Evolutionary conservation across 2,113 vertebrate species (phyloP).

Genomic region (Crotalus viridis): DNA sequence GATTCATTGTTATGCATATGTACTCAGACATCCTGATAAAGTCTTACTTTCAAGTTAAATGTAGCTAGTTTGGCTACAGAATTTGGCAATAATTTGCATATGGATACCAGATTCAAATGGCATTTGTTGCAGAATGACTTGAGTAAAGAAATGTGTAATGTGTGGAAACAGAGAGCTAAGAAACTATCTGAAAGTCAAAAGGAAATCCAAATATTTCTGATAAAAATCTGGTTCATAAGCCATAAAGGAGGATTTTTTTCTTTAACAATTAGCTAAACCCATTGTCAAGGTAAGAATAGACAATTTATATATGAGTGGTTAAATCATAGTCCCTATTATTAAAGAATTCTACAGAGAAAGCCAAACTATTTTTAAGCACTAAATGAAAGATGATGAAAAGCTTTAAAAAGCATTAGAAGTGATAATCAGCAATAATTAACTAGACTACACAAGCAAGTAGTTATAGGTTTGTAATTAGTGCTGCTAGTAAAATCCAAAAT

Average conservation of each 20-base stretch:
- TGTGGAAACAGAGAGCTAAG: background rate
- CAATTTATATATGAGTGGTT: background rate
- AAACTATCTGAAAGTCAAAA: conserved; percentile 2
- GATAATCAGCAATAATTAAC: background rate
- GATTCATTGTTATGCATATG: background rate
- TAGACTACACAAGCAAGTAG: background rate
- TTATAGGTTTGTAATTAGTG: background rate
- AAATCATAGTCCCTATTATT: background rate
- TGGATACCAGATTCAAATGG: background rate
- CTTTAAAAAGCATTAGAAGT: background rate
- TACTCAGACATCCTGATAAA: background rate
- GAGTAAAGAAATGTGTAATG: background rate
- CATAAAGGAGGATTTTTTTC: conserved; percentile 15
- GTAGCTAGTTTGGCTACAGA: background rate
- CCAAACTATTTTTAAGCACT: background rate
- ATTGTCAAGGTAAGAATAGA: background rate
- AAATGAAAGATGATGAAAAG: background rate
- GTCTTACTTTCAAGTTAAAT: background rate
- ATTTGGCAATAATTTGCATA: background rate
- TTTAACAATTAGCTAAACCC: background rate
- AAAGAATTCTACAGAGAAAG: background rate
- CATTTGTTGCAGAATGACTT: background rate
- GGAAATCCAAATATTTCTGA: background rate
- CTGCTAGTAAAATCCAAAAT: background rate
- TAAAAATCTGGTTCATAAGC: conserved; percentile 16